A percentile compares a stretch with the other conserved stretches of the same genome.
These are phyloP conservation scores for Idaea aversata DNA, from an alignment of 2,888 invertebrate species.

Conservation along the genomic window DNA sequence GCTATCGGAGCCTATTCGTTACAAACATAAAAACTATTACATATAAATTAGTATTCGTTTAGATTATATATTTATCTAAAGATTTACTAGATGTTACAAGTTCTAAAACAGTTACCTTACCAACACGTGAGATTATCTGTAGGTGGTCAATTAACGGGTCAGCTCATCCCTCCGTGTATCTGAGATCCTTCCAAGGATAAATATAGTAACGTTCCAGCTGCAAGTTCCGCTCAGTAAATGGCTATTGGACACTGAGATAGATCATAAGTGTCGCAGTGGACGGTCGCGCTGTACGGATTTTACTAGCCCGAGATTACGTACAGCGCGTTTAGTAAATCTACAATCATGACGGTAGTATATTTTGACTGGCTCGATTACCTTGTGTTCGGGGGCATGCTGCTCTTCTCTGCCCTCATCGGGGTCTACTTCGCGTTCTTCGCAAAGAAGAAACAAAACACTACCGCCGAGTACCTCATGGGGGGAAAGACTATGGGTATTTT, in stretches of 20 bases:
- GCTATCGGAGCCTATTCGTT: too few species aligned
- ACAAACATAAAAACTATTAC: too few species aligned
- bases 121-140: slow-evolving; percentile 39
- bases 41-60: too few species aligned
- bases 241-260: slow-evolving; percentile 58
- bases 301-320: slow-evolving; percentile 11
- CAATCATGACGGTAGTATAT: slow-evolving; percentile 58
- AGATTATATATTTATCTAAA: too few species aligned
- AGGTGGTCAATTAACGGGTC: slow-evolving; percentile 57
- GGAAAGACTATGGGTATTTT: slow-evolving; percentile 89
- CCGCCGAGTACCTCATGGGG: slow-evolving; percentile 86
- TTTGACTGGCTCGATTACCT: slow-evolving; percentile 84
- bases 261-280: slow-evolving; percentile 51
- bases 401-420: slow-evolving; percentile 83
- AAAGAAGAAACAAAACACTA: slow-evolving; percentile 84
- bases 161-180: slow-evolving; percentile 58
- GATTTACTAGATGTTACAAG: too few species aligned
- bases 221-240: slow-evolving; percentile 58
- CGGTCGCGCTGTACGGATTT: slow-evolving; percentile 45
- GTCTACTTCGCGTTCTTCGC: slow-evolving; percentile 87
- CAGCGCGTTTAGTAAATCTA: slow-evolving; percentile 22
- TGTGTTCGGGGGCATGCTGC: slow-evolving; percentile 83
- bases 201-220: slow-evolving; percentile 57
- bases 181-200: slow-evolving; percentile 67
- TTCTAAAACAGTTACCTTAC: neutral